These are phyloP conservation scores for Euphonia xanthogaster DNA, from an alignment of 2,797 vertebrate species.

Conservation along the genomic window DNA sequence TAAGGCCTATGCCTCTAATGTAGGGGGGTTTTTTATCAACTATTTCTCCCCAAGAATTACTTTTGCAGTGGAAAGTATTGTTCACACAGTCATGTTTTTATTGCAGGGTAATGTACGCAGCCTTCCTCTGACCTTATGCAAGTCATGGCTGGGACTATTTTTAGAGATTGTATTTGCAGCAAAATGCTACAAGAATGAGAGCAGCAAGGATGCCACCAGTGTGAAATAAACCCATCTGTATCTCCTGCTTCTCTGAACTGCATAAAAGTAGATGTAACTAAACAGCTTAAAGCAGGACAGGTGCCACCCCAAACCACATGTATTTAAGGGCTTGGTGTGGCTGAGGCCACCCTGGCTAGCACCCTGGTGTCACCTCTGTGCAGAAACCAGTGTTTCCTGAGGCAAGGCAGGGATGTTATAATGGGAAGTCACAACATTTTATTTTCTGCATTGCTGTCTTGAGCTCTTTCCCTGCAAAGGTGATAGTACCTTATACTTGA, in stretches of 20 bases:
- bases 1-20: not conserved
- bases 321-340: not conserved
- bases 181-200: slow-evolving; percentile 58
- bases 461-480: not conserved
- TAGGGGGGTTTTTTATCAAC: not conserved
- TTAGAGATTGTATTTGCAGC: slow-evolving; percentile 60
- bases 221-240: slow-evolving; percentile 14
- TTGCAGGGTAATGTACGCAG: slow-evolving; percentile 18
- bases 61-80: slow-evolving; percentile 52
- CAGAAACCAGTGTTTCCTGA: not conserved
- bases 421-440: not conserved
- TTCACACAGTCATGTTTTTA: not conserved
- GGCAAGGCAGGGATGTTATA: not conserved
- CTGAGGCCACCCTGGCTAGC: not conserved
- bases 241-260: not conserved
- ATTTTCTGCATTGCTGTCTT: not conserved
- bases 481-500: not conserved
- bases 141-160: slow-evolving; percentile 65
- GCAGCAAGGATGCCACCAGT: slow-evolving; percentile 4
- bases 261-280: not conserved
- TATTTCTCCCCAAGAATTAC: not conserved
- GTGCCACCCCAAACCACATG: not conserved
- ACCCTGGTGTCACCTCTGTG: not conserved
- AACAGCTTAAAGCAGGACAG: not conserved
- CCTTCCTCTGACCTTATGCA: slow-evolving; percentile 56